A percentile compares a stretch with the other conserved stretches of the same genome.
Evolutionary conservation across 2,113 vertebrate species (phyloP).

Genomic region (Phoxinus phoxinus): DNA sequence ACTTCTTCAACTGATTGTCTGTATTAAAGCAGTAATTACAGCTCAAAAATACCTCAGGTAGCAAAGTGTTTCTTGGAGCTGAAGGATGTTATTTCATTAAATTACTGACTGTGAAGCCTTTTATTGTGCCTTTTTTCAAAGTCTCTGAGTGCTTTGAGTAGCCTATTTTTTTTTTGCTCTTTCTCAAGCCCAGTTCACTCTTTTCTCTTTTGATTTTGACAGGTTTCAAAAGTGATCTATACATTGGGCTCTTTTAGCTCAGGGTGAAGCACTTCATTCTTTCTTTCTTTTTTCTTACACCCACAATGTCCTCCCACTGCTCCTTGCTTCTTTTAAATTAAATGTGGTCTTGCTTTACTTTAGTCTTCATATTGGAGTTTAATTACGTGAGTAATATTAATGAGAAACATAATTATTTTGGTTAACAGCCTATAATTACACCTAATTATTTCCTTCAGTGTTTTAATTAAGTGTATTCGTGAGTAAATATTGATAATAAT

Average conservation of each 20-base stretch:
- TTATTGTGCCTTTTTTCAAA: slow-evolving; percentile 13
- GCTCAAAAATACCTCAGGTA: slow-evolving; percentile 28
- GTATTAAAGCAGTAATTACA: slow-evolving; percentile 3
- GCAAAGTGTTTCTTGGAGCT: slow-evolving; percentile 8
- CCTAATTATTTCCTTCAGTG: not conserved
- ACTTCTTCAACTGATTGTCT: slow-evolving; percentile 12
- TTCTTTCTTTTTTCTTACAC: not conserved
- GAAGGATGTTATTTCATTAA: slow-evolving; percentile 30
- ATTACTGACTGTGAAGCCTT: slow-evolving; percentile 15
- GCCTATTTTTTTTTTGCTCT: not conserved
- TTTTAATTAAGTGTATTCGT: slow-evolving; percentile 7
- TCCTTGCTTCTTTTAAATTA: not conserved
- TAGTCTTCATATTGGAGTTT: not conserved
- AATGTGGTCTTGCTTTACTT: not conserved
- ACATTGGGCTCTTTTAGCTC: not conserved
- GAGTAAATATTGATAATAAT: not conserved
- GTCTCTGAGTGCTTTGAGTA: slow-evolving; percentile 1
- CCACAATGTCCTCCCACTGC: not conserved
- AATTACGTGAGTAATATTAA: slow-evolving; percentile 11
- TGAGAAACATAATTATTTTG: not conserved
- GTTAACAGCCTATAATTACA: not conserved
- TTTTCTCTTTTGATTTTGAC: slow-evolving; percentile 26
- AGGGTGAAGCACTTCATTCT: slow-evolving; percentile 1
- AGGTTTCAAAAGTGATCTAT: slow-evolving; percentile 2
- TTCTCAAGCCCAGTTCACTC: slow-evolving; percentile 11